These are phyloP conservation scores for Peribatodes rhomboidaria DNA, from an alignment of 2,888 invertebrate genomes.

Conservation along the genomic window DNA sequence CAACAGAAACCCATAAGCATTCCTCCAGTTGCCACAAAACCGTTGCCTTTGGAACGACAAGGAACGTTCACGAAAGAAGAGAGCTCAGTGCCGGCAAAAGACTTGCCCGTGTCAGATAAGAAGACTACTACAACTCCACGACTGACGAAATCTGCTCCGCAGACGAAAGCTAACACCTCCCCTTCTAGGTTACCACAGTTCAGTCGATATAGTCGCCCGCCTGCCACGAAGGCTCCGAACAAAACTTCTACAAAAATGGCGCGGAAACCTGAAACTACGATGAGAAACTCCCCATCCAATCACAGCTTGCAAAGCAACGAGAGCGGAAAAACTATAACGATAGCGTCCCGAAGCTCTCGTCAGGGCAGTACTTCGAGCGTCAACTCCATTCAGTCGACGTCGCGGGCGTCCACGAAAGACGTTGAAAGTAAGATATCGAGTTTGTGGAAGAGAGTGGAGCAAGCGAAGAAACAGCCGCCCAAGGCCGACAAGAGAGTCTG, in stretches of 20 bases:
- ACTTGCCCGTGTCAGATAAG: conserved; percentile 71
- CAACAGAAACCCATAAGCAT: conserved; percentile 62
- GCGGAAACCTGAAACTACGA: conserved; percentile 63
- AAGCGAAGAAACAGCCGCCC: conserved; percentile 86
- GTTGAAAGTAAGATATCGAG: conserved; percentile 93
- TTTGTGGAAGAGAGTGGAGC: conserved; percentile 93
- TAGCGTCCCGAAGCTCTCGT: conserved; percentile 69
- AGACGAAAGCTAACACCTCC: conserved; percentile 74
- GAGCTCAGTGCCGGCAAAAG: conserved; percentile 72
- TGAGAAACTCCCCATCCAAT: conserved; percentile 84
- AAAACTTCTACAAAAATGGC: conserved; percentile 59
- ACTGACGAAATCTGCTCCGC: conserved; percentile 61
- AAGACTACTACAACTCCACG: conserved; percentile 54
- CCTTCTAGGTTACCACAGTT: conserved; percentile 78
- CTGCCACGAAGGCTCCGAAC: conserved; percentile 61
- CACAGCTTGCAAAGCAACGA: conserved; percentile 86
- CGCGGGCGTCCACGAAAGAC: conserved; percentile 84
- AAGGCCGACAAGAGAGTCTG: conserved; percentile 88
- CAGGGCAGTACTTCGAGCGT: conserved; percentile 86
- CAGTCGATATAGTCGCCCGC: conserved; percentile 62
- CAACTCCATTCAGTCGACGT: conserved; percentile 85
- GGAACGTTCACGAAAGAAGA: conserved; percentile 97
- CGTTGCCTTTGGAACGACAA: conserved; percentile 90
- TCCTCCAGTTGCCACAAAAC: conserved; percentile 67
- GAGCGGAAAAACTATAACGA: conserved; percentile 77